A percentile compares a stretch with the other conserved stretches of the same genome.
Evolutionary conservation across 2,113 vertebrate genomes (phyloP).

Genomic region (Heterotilapia buettikoferi): DNA sequence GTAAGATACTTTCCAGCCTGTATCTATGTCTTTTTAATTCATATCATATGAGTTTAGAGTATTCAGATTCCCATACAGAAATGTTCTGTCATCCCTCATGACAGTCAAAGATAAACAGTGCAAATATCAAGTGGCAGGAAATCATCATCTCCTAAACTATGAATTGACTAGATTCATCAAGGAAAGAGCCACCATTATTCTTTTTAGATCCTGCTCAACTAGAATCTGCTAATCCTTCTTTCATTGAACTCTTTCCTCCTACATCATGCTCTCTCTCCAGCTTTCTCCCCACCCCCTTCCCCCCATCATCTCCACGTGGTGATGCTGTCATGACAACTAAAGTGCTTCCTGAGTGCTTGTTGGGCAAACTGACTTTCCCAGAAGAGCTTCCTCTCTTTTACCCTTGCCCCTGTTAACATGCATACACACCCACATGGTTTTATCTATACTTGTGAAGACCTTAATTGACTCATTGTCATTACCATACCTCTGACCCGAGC

Average conservation of each 20-base stretch:
- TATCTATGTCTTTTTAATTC: background rate
- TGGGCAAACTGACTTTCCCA: slow-evolving; percentile 65
- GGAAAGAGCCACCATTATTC: slow-evolving; percentile 27
- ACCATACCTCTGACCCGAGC: background rate
- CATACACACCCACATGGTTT: background rate
- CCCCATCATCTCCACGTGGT: slow-evolving; percentile 46
- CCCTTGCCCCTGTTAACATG: background rate
- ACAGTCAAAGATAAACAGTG: background rate
- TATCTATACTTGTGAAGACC: background rate
- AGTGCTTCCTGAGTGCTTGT: slow-evolving; percentile 68
- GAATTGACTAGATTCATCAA: slow-evolving; percentile 24
- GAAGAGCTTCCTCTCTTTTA: slow-evolving; percentile 47
- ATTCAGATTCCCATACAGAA: background rate
- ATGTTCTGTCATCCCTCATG: background rate
- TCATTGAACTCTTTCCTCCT: background rate
- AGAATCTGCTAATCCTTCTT: background rate
- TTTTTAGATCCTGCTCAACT: slow-evolving; percentile 2
- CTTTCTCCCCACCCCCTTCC: background rate
- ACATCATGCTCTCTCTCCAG: background rate
- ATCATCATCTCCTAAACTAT: slow-evolving; percentile 27
- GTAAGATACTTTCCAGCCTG: background rate
- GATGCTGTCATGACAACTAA: slow-evolving; percentile 57
- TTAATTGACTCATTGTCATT: background rate
- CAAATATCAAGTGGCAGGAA: slow-evolving; percentile 8
- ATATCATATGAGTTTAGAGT: background rate